Conservation (phyloP, 2,797 vertebrate species). For the Centroberyx gerrardi region DNA sequence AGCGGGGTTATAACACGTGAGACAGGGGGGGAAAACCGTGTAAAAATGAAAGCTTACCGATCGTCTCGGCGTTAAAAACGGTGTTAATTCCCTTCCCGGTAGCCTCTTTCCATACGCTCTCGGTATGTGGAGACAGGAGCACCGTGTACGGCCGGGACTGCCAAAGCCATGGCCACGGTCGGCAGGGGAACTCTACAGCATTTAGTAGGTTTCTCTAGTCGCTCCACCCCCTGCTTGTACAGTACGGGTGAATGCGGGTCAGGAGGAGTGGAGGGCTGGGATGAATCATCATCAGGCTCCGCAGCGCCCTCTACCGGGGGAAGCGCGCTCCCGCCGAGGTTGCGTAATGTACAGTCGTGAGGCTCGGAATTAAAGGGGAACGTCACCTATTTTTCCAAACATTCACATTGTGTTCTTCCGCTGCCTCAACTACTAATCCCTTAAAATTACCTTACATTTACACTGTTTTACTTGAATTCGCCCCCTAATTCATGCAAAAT, state of each 20-base stretch:
- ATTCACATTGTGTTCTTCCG: too few species aligned
- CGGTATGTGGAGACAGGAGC: conserved; percentile 34
- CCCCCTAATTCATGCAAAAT: too few species aligned
- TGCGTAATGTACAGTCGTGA: not conserved
- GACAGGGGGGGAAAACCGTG: not conserved
- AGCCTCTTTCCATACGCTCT: conserved; percentile 34
- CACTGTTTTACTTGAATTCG: too few species aligned
- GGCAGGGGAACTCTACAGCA: conserved; percentile 41
- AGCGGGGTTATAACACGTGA: conserved; percentile 13
- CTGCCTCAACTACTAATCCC: too few species aligned
- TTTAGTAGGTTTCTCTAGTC: conserved; percentile 37
- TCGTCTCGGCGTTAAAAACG: not conserved
- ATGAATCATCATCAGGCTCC: not conserved
- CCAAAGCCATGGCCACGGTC: conserved; percentile 52
- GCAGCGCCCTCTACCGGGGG: conserved; percentile 55
- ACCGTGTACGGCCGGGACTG: conserved; percentile 43
- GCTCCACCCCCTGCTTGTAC: conserved; percentile 66
- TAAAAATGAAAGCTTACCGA: conserved; percentile 22
- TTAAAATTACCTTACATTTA: too few species aligned
- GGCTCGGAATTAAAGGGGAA: too few species aligned
- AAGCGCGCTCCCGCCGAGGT: not conserved
- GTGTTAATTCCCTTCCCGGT: conserved; percentile 19
- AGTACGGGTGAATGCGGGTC: conserved; percentile 78
- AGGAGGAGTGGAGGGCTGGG: conserved; percentile 47
- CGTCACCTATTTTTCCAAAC: too few species aligned